phyloP scores from a whole-genome alignment of 1,140 invertebrate species.

The Calliopsis andreniformis region DNA sequence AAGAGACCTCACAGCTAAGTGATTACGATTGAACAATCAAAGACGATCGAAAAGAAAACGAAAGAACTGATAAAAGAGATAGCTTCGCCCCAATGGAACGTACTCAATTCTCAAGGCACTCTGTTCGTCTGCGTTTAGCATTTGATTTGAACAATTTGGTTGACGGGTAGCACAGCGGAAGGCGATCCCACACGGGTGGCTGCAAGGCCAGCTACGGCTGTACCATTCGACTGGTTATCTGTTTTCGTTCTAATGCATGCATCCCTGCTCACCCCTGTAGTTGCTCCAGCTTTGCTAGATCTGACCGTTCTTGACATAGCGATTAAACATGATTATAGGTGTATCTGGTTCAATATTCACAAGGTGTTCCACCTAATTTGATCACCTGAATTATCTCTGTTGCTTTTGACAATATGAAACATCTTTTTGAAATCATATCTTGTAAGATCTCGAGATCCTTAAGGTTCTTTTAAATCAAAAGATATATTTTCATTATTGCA shows the following conservation, averaged over 20 bases:
- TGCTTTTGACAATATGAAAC: too few species aligned
- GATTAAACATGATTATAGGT: neutral
- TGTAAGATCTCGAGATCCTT: too few species aligned
- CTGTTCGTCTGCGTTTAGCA: conserved; percentile 21
- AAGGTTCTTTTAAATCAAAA: too few species aligned
- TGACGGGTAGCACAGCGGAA: conserved; percentile 64
- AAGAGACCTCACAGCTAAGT: too few species aligned
- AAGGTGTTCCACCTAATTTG: too few species aligned
- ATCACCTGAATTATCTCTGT: too few species aligned
- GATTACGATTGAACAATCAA: too few species aligned
- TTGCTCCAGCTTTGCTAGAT: conserved; percentile 37
- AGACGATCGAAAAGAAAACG: too few species aligned
- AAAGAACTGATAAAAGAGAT: too few species aligned
- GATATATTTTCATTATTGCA: too few species aligned
- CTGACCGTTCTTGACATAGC: neutral
- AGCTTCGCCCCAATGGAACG: neutral
- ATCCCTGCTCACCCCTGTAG: conserved; percentile 4
- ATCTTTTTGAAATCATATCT: too few species aligned
- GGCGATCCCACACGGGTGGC: conserved; percentile 59
- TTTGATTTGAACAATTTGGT: conserved; percentile 60
- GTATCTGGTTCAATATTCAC: too few species aligned
- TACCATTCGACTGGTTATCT: conserved; percentile 75
- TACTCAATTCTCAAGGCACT: conserved; percentile 5
- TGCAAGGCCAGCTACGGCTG: conserved; percentile 69
- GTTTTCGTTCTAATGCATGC: conserved; percentile 71